These are phyloP conservation scores for Telenomus remus DNA, from an alignment of 1,140 invertebrate species.

Conservation along the genomic window DNA sequence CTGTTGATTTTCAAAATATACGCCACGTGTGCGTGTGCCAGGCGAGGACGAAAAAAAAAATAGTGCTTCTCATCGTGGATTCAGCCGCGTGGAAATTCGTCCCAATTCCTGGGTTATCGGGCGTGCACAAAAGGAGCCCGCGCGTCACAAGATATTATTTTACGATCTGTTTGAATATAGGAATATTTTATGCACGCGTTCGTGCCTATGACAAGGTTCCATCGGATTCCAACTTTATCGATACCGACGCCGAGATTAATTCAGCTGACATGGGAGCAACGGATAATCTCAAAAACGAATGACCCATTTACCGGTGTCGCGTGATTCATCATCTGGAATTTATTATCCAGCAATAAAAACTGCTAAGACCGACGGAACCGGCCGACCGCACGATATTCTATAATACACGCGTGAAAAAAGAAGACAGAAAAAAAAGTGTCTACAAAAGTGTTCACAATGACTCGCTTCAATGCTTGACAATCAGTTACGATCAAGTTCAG, in stretches of 20 bases:
- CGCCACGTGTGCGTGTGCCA: slow-evolving; percentile 19
- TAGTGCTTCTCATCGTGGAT: slow-evolving; percentile 6
- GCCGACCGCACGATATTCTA: slow-evolving; percentile 22
- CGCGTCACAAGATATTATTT: slow-evolving; percentile 46
- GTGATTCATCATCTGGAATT: slow-evolving; percentile 59
- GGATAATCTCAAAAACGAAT: slow-evolving; percentile 48
- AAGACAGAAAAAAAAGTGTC: slow-evolving; percentile 2
- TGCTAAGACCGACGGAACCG: slow-evolving; percentile 35
- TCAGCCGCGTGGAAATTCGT: slow-evolving; percentile 27
- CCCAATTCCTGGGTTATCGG: slow-evolving; percentile 32
- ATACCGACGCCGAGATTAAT: slow-evolving; percentile 48
- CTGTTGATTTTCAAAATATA: slow-evolving; percentile 38
- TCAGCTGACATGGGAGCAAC: slow-evolving; percentile 38
- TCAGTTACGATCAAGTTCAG: slow-evolving; percentile 30
- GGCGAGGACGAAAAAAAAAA: too few species aligned
- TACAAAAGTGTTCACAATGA: slow-evolving; percentile 22
- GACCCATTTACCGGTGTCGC: slow-evolving; percentile 51
- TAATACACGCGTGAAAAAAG: slow-evolving; percentile 28
- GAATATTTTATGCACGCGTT: slow-evolving; percentile 33
- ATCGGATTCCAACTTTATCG: slow-evolving; percentile 44
- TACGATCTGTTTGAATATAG: slow-evolving; percentile 36
- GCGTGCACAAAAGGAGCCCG: slow-evolving; percentile 13
- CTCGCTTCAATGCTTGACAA: slow-evolving; percentile 16
- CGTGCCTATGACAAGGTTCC: slow-evolving; percentile 45
- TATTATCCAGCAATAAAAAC: slow-evolving; percentile 36